Conservation (phyloP, 2,888 invertebrate genomes). For the Andrena praecox region DNA sequence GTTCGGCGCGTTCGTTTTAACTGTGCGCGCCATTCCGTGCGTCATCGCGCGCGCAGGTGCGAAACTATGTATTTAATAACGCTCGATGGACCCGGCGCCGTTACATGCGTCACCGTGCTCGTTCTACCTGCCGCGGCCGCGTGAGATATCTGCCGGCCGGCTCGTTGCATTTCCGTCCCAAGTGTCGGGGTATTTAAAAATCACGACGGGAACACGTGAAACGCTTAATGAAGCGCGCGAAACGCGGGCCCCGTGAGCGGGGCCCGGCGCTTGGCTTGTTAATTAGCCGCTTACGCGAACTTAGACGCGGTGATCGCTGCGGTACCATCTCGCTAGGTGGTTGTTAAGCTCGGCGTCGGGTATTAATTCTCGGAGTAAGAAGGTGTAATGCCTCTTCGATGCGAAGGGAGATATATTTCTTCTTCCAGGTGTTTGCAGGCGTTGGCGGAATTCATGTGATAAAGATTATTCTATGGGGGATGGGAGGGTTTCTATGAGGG, state of each 20-base stretch:
- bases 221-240: slow-evolving; percentile 36
- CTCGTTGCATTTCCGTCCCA: neutral
- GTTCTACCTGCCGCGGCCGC: neutral
- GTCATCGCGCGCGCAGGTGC: slow-evolving; percentile 56
- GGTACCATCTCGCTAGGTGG: slow-evolving; percentile 16
- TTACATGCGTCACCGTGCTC: slow-evolving; percentile 27
- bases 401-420: too few relatives aligned
- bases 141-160: neutral
- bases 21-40: slow-evolving; percentile 25
- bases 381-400: neutral
- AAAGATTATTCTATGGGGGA: too few relatives aligned
- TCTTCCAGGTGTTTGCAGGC: too few relatives aligned
- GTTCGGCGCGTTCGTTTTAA: slow-evolving; percentile 38
- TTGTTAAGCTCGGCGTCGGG: slow-evolving; percentile 9
- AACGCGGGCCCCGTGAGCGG: slow-evolving; percentile 29
- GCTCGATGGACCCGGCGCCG: slow-evolving; percentile 9
- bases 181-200: neutral
- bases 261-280: slow-evolving; percentile 34
- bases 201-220: slow-evolving; percentile 1
- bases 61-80: slow-evolving; percentile 30
- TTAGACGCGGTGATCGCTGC: slow-evolving; percentile 38
- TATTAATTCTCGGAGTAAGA: slow-evolving; percentile 33
- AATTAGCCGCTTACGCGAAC: slow-evolving; percentile 32
- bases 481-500: too few relatives aligned
- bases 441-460: too few relatives aligned